A percentile compares a stretch with the other conserved stretches of the same genome.
phyloP scores from a whole-genome alignment of 2,797 vertebrate genomes.

The Poecilia picta region DNA sequence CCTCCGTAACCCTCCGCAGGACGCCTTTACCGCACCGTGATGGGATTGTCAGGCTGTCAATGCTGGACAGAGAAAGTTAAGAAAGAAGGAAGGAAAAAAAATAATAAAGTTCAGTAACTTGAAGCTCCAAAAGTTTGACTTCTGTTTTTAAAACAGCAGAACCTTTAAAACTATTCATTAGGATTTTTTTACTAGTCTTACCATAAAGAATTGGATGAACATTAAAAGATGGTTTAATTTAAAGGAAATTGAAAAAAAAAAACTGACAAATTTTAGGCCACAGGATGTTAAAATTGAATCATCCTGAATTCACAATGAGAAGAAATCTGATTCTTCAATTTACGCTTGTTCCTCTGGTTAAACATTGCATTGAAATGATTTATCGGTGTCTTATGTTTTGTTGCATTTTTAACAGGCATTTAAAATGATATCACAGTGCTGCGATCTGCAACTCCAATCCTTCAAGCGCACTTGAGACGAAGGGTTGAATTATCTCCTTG shows the following conservation, averaged over 20 bases:
- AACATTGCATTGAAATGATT: not conserved
- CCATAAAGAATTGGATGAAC: not conserved
- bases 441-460: not conserved
- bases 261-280: not conserved
- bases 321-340: not conserved
- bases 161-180: not conserved
- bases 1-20: constrained; percentile 87
- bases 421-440: not conserved
- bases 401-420: not conserved
- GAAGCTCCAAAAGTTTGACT: constrained; percentile 17
- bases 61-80: constrained; percentile 69
- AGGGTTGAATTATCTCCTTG: not conserved
- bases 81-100: not conserved
- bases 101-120: not conserved
- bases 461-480: not conserved
- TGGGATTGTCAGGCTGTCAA: constrained; percentile 88
- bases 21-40: constrained; percentile 89
- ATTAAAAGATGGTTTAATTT: not conserved
- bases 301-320: not conserved
- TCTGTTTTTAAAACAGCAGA: not conserved
- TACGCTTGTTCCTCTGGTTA: not conserved
- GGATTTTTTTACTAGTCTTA: not conserved
- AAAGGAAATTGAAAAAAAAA: not conserved
- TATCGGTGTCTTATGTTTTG: not conserved
- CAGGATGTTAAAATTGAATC: not conserved